Evolutionary conservation across 2,113 vertebrate genomes (phyloP).

Genomic region (Microtus pennsylvanicus): DNA sequence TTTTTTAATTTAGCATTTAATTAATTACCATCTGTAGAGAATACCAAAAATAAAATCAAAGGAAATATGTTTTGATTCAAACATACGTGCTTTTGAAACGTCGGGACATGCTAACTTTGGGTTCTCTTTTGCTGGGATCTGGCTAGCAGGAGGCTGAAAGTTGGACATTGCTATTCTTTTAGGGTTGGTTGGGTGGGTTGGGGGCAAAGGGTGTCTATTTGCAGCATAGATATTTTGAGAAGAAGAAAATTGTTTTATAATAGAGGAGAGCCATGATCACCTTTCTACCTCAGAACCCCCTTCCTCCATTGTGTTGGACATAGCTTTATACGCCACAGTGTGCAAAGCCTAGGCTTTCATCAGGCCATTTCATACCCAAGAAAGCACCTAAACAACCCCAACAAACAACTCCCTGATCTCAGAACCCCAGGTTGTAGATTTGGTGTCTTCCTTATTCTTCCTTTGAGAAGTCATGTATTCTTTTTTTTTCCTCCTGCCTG

Average conservation of each 20-base stretch:
- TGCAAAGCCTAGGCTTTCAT: constrained; percentile 85
- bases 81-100: constrained; percentile 64
- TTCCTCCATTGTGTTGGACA: constrained; percentile 89
- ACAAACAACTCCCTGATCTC: constrained; percentile 74
- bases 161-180: constrained; percentile 77
- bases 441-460: constrained; percentile 87
- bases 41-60: constrained; percentile 76
- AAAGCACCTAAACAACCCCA: constrained; percentile 82
- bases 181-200: constrained; percentile 76
- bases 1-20: constrained; percentile 52
- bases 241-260: constrained; percentile 90
- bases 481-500: constrained; percentile 86
- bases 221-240: constrained; percentile 89
- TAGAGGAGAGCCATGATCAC: constrained; percentile 98
- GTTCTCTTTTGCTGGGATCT: constrained; percentile 72
- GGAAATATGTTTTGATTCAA: constrained; percentile 70
- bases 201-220: constrained; percentile 81
- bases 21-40: constrained; percentile 77
- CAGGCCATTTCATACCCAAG: constrained; percentile 82
- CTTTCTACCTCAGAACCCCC: constrained; percentile 99
- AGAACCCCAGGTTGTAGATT: constrained; percentile 87
- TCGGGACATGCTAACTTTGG: constrained; percentile 74
- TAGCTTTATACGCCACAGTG: constrained; percentile 86
- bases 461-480: constrained; percentile 85
- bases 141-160: constrained; percentile 70